These are phyloP conservation scores for Semotilus atromaculatus DNA, from an alignment of 2,797 vertebrate genomes.

Conservation along the genomic window DNA sequence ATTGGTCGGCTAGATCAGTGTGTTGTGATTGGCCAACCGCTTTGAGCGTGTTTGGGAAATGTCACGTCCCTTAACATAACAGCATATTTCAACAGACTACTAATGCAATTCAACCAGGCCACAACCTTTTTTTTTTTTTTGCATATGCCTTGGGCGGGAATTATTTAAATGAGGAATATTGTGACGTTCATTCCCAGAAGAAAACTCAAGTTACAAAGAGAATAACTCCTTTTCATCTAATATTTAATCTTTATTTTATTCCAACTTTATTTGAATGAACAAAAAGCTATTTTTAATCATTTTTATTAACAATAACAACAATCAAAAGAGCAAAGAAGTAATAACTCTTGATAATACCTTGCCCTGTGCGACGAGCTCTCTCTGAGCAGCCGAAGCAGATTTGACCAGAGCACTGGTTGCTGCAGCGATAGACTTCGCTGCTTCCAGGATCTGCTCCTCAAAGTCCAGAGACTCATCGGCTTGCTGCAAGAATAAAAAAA, in stretches of 20 bases:
- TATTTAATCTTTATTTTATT: too few species aligned
- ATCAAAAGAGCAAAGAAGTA: background rate
- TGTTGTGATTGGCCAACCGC: background rate
- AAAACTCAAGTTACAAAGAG: background rate
- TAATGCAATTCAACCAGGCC: background rate
- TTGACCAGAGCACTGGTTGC: constrained; percentile 97
- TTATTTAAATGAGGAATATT: background rate
- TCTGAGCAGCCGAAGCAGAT: constrained; percentile 96
- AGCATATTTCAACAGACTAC: background rate
- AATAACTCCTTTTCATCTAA: background rate
- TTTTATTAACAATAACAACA: background rate
- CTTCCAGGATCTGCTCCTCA: constrained; percentile 98
- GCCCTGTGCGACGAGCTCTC: constrained; percentile 96
- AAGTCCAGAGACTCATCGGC: constrained; percentile 98
- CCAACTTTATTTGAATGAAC: background rate
- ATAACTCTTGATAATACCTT: constrained; percentile 79
- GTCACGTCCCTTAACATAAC: too few species aligned
- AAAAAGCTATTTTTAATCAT: background rate
- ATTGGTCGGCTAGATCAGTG: background rate
- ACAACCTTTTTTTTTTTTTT: background rate
- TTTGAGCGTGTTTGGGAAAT: background rate
- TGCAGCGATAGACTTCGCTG: constrained; percentile 96
- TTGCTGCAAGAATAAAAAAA: constrained; percentile 81
- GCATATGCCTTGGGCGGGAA: background rate
- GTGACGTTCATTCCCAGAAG: background rate